Evolutionary conservation across 1,140 invertebrate species (phyloP).

Genomic region (Bursaphelenchus mucronatus): DNA sequence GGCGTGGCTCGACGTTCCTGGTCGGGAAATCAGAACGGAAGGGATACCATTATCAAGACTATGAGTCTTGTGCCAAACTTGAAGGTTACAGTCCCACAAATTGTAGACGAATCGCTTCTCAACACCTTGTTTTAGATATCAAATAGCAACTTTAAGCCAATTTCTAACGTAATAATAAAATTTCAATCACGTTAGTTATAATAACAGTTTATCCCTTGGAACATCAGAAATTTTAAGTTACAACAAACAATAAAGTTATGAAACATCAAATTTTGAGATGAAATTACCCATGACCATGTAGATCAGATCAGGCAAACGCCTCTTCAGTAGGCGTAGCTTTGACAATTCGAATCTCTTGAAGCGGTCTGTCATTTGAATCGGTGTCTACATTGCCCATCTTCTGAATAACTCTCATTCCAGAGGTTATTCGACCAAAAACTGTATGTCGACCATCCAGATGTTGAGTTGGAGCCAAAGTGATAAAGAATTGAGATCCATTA

Average conservation of each 20-base stretch:
- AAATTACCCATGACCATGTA: background rate
- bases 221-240: too few relatives aligned
- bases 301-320: background rate
- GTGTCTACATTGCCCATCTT: conserved; percentile 16
- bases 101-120: conserved; percentile 39
- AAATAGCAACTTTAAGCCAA: background rate
- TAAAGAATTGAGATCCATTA: conserved; percentile 97
- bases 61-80: conserved; percentile 36
- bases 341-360: conserved; percentile 18
- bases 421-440: conserved; percentile 75
- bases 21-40: conserved; percentile 51
- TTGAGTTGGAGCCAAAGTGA: conserved; percentile 89
- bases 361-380: conserved; percentile 16
- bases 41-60: conserved; percentile 50
- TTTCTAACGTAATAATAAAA: conserved; percentile 5
- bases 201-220: too few relatives aligned
- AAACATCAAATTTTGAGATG: too few relatives aligned
- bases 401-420: conserved; percentile 62
- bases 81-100: conserved; percentile 48
- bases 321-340: conserved; percentile 21
- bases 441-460: conserved; percentile 96
- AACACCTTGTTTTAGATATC: conserved; percentile 33
- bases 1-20: conserved; percentile 64
- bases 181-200: conserved; percentile 7
- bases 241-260: too few relatives aligned